Percentiles rank a stretch among this genome's conserved stretches.
Evolutionary conservation across 2,888 invertebrate genomes (phyloP).

Genomic region (Bellardia bayeri): DNA sequence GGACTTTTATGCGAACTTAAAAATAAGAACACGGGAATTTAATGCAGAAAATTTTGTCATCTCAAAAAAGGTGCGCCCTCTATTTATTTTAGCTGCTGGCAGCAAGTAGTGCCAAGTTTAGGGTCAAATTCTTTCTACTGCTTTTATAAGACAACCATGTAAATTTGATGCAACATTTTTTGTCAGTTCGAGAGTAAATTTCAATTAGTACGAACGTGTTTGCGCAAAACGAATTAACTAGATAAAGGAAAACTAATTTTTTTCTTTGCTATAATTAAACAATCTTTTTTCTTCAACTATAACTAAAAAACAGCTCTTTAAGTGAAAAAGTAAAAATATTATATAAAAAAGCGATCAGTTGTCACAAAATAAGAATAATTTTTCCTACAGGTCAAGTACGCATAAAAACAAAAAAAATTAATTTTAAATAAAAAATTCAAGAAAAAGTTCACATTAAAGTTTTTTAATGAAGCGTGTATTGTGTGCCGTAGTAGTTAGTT

Average conservation of each 20-base stretch:
- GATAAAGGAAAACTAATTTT: constrained; percentile 29
- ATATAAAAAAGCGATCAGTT: constrained; percentile 54
- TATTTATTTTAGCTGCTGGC: too few relatives aligned
- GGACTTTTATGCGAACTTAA: too few relatives aligned
- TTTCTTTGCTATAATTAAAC: constrained; percentile 64
- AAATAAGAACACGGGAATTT: too few relatives aligned
- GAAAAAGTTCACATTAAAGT: neutral
- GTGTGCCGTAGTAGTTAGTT: neutral
- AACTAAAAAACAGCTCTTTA: constrained; percentile 37
- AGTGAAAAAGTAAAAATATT: constrained; percentile 63
- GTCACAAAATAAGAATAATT: constrained; percentile 45
- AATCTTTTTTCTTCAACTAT: constrained; percentile 43
- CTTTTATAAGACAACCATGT: constrained; percentile 21
- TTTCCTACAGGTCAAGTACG: constrained; percentile 34
- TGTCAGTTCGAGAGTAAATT: constrained; percentile 65
- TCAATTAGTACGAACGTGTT: constrained; percentile 53
- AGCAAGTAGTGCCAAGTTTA: constrained; percentile 12
- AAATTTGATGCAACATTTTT: constrained; percentile 39
- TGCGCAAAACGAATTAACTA: constrained; percentile 36
- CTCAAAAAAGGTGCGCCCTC: too few relatives aligned
- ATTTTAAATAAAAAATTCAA: constrained; percentile 40
- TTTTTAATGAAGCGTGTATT: constrained; percentile 3
- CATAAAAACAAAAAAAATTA: constrained; percentile 28
- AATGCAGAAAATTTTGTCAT: too few relatives aligned
- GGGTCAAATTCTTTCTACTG: neutral